Evolutionary conservation across 2,113 vertebrate species (phyloP).

Genomic region (Caranx ignobilis): DNA sequence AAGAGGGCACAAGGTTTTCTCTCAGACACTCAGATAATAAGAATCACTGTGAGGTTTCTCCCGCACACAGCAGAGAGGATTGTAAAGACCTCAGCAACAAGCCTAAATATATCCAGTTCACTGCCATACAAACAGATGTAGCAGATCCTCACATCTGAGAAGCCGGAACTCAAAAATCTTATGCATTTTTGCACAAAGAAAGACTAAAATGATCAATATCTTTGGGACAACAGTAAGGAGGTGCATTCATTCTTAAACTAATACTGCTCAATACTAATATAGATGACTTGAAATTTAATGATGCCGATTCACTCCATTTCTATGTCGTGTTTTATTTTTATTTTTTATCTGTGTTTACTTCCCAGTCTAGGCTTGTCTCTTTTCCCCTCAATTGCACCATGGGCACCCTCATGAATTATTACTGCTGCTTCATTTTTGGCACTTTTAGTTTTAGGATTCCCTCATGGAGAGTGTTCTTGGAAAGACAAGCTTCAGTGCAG

Average conservation of each 20-base stretch:
- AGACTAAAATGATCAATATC: too few species aligned
- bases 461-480: not conserved
- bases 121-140: not conserved
- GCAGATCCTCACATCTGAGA: not conserved
- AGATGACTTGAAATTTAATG: not conserved
- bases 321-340: not conserved
- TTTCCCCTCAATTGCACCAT: slow-evolving; percentile 8
- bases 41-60: slow-evolving; percentile 5
- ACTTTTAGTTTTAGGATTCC: slow-evolving; percentile 24
- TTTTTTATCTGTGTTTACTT: not conserved
- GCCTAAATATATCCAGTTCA: not conserved
- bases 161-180: too few species aligned
- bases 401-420: slow-evolving; percentile 41
- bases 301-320: not conserved
- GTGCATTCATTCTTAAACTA: not conserved
- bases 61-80: not conserved
- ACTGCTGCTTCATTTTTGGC: slow-evolving; percentile 5
- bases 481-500: slow-evolving; percentile 10
- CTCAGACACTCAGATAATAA: not conserved
- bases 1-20: not conserved
- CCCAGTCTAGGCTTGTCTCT: not conserved
- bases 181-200: too few species aligned
- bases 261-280: not conserved
- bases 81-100: slow-evolving; percentile 5
- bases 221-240: not conserved